Evolutionary conservation across 2,888 invertebrate species (phyloP), one percentile per base, ranked within the genome.

Genomic region (Phasia obesa): DNA sequence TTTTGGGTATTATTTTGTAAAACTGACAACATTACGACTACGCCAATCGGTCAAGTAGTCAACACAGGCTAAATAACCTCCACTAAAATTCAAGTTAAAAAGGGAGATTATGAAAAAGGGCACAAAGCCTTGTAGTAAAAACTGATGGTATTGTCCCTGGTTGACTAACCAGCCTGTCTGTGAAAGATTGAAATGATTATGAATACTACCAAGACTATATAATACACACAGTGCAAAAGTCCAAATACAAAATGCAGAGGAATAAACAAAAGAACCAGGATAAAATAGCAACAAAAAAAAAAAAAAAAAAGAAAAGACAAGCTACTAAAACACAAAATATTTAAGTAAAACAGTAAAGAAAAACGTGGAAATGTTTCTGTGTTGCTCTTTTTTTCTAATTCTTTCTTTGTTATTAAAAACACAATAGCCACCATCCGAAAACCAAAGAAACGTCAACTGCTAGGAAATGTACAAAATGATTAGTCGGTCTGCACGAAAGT

Each of bases 401-500:
- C 53, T 79, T 79, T 44, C 75, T 71, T 79, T 83, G 82, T 78
- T 75, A 70, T 64, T 31, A 71, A 67, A 73, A 80, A 67, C 15
- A 76, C 83, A 76, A 83, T 67, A 67, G 67, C 75, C 67, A 79
- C 79, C 59, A 69, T 79, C 67, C 42, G 15, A 77, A 70, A 79
- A 83, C 79, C 79, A 67, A 71, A 83, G 47, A 51, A 83, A 83
- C 79, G 79, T 83, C 83, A 83, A 83, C 67, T 79, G 71, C 70
- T 71, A 83, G 75, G 79, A 83, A 79, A 83, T 79, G 83, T 83
- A 71, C 79, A 83, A 83, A 83, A 83, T 79, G 83, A 83, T 83
- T 83, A 83, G 83, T 83, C 79, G 75, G 83, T 83, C 83, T 83
- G 79, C 83, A 79, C 75, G 83, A 83, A 83, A 79, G 83, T 83